A percentile compares a stretch with the other conserved stretches of the same genome.
Evolutionary conservation across 1,140 invertebrate genomes (phyloP).

Genomic region (Penaeus indicus): DNA sequence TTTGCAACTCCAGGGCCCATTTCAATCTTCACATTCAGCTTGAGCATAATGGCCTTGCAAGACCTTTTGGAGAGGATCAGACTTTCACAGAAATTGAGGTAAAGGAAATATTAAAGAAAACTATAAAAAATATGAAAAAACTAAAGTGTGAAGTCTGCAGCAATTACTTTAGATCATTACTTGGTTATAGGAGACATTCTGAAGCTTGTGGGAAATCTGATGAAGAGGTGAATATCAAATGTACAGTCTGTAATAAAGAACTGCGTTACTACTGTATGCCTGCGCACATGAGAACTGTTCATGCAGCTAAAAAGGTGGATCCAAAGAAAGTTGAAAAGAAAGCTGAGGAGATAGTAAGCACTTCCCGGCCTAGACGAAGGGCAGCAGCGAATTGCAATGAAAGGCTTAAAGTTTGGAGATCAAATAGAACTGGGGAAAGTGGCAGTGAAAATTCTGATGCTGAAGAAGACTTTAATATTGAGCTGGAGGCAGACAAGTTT

Average conservation of each 20-base stretch:
- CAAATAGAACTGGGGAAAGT: background rate
- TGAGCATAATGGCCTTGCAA: constrained; percentile 49
- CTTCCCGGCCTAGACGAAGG: constrained; percentile 17
- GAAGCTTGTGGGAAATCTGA: constrained; percentile 31
- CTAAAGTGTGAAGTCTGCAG: constrained; percentile 35
- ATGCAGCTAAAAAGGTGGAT: background rate
- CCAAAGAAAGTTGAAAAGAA: background rate
- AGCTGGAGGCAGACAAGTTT: background rate
- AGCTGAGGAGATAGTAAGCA: background rate
- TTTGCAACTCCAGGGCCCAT: background rate
- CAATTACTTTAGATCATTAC: constrained; percentile 6
- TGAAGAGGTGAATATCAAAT: constrained; percentile 20
- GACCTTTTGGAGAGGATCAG: constrained; percentile 41
- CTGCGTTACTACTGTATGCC: constrained; percentile 39
- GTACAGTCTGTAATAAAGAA: constrained; percentile 22
- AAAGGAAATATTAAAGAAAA: background rate
- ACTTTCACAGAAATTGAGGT: constrained; percentile 31
- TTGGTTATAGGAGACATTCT: constrained; percentile 32
- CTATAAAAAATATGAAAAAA: constrained; percentile 8
- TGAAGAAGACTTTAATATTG: constrained; percentile 15
- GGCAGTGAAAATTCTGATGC: constrained; percentile 13
- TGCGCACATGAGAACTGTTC: constrained; percentile 33
- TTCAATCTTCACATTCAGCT: constrained; percentile 23
- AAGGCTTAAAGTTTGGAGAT: constrained; percentile 42
- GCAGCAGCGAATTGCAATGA: constrained; percentile 46